A percentile compares a stretch with the other conserved stretches of the same genome.
Conservation (phyloP, 2,113 vertebrate species). For the Triplophysa tibetana region DNA sequence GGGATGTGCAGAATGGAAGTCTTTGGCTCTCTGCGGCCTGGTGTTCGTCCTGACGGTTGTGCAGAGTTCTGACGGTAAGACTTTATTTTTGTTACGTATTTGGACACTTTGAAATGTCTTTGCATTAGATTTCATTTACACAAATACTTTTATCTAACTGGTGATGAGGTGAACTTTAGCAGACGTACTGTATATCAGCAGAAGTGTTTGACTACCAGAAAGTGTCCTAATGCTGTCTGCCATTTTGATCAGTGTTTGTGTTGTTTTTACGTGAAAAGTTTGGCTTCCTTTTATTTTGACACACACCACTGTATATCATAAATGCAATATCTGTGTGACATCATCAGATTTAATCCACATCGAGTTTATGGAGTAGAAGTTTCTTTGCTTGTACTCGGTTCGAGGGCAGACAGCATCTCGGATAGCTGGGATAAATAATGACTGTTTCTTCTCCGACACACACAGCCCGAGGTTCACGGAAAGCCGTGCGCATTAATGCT, state of each 20-base stretch:
- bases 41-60: slow-evolving; percentile 90
- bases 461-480: slow-evolving; percentile 19
- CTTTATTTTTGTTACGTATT: too few relatives aligned
- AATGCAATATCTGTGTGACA: not conserved
- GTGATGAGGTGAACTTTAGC: too few relatives aligned
- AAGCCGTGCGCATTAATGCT: slow-evolving; percentile 28
- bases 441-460: slow-evolving; percentile 20
- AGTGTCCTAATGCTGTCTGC: too few relatives aligned
- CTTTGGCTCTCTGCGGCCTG: slow-evolving; percentile 90
- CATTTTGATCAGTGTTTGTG: too few relatives aligned
- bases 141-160: too few relatives aligned
- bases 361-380: not conserved
- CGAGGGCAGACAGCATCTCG: slow-evolving; percentile 16
- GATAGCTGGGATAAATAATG: slow-evolving; percentile 28
- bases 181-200: too few relatives aligned
- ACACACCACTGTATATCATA: too few relatives aligned
- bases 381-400: not conserved
- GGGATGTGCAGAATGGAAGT: slow-evolving; percentile 91
- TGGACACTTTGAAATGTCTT: too few relatives aligned
- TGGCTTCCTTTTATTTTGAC: too few relatives aligned
- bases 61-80: slow-evolving; percentile 93
- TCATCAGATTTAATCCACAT: not conserved
- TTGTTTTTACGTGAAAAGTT: too few relatives aligned
- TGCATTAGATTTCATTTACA: too few relatives aligned
- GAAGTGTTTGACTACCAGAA: too few relatives aligned